Percentiles rank a stretch among this genome's conserved stretches.
phyloP scores from a whole-genome alignment of 2,797 vertebrate species.

The Oreonectes daqikongensis region DNA sequence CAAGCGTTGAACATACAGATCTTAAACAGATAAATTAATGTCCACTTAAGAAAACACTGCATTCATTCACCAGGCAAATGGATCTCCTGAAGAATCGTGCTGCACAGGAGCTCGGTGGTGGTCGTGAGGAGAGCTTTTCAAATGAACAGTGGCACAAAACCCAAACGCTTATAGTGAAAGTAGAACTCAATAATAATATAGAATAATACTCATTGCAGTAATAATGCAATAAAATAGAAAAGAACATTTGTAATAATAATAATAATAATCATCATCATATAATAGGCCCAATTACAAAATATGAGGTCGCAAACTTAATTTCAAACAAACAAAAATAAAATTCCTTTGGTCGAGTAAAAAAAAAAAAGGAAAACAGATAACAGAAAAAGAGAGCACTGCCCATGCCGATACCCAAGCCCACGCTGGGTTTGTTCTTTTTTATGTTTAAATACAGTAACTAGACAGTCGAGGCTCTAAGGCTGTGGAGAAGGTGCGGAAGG shows the following conservation, averaged over 20 bases:
- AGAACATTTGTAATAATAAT: conserved; percentile 49
- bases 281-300: conserved; percentile 72
- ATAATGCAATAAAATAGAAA: conserved; percentile 48
- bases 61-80: conserved; percentile 72
- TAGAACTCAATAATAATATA: conserved; percentile 24
- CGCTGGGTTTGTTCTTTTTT: conserved; percentile 36
- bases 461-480: conserved; percentile 83
- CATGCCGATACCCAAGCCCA: conserved; percentile 67
- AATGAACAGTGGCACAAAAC: conserved; percentile 37
- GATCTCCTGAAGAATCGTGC: conserved; percentile 63
- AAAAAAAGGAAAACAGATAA: conserved; percentile 66
- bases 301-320: conserved; percentile 64
- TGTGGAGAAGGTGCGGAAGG: conserved; percentile 83
- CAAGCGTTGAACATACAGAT: conserved; percentile 78
- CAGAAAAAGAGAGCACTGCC: conserved; percentile 67
- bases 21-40: conserved; percentile 72
- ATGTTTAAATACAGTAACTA: conserved; percentile 67
- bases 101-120: conserved; percentile 65
- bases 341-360: conserved; percentile 83
- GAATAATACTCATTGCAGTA: conserved; percentile 55
- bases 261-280: conserved; percentile 47
- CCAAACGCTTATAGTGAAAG: conserved; percentile 56
- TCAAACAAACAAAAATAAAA: conserved; percentile 75
- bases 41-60: conserved; percentile 71
- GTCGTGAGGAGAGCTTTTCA: conserved; percentile 58